Percentiles rank a stretch among this genome's conserved stretches.
Conservation (phyloP, 2,797 vertebrate species). For the Alosa sapidissima region DNA sequence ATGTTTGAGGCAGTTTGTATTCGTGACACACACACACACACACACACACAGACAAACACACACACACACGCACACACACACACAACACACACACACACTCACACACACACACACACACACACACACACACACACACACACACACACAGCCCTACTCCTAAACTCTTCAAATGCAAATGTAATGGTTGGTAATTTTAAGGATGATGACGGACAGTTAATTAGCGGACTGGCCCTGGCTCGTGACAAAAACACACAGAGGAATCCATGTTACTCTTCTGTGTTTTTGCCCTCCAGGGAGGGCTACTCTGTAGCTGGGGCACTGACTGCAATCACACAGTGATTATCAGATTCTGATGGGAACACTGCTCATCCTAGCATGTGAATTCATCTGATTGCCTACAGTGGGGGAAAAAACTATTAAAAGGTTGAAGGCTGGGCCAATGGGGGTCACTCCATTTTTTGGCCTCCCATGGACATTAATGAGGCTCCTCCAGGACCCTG, state of each 20-base stretch:
- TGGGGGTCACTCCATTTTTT: background rate
- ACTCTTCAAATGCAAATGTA: constrained; percentile 12
- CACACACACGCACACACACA: constrained; percentile 6
- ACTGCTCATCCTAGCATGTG: constrained; percentile 7
- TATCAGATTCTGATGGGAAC: background rate
- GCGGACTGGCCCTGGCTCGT: background rate
- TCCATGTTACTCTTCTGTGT: background rate
- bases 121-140: constrained; percentile 27
- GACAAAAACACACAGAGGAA: constrained; percentile 11
- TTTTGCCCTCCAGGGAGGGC: background rate
- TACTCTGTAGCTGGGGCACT: background rate
- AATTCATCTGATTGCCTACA: background rate
- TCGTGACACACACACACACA: constrained; percentile 17
- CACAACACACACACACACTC: constrained; percentile 29
- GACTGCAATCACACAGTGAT: background rate
- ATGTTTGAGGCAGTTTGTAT: constrained; percentile 34
- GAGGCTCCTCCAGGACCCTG: background rate
- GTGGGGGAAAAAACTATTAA: background rate
- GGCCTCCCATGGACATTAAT: background rate
- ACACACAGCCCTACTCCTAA: constrained; percentile 7
- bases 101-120: constrained; percentile 28
- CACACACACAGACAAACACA: constrained; percentile 22
- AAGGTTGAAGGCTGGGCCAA: background rate
- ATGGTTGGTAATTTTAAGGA: constrained; percentile 9
- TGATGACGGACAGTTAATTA: constrained; percentile 24